Conservation (phyloP, 2,113 vertebrate species). For the Epinephelus lanceolatus region DNA sequence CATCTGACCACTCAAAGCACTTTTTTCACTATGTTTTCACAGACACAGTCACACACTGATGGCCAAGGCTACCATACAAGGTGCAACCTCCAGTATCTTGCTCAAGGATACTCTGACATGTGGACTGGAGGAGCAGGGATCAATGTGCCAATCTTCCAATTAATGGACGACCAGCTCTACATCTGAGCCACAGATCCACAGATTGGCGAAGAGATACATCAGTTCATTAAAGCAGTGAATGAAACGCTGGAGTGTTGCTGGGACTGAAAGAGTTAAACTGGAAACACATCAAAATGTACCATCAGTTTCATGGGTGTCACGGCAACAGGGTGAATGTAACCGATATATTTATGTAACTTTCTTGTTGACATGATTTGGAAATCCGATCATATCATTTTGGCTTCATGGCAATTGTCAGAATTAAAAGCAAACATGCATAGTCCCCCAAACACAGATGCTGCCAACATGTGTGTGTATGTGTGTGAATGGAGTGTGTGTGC, state of each 20-base stretch:
- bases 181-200: not conserved
- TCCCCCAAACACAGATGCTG: not conserved
- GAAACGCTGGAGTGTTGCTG: not conserved
- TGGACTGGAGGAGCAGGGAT: too few species aligned
- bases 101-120: too few species aligned
- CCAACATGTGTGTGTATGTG: not conserved
- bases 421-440: not conserved
- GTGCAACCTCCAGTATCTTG: too few species aligned
- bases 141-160: too few species aligned
- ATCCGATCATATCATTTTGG: constrained; percentile 7
- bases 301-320: too few species aligned
- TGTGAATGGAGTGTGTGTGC: not conserved
- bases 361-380: not conserved
- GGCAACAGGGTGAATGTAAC: not conserved
- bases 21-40: too few species aligned
- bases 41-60: too few species aligned
- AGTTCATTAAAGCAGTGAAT: not conserved
- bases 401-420: not conserved
- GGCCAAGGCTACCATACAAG: too few species aligned
- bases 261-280: not conserved
- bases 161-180: too few species aligned
- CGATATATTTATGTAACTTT: not conserved
- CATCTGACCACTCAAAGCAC: too few species aligned
- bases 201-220: not conserved
- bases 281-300: not conserved